Evolutionary conservation across 2,797 vertebrate species (phyloP).

Genomic region (Furcifer pardalis): DNA sequence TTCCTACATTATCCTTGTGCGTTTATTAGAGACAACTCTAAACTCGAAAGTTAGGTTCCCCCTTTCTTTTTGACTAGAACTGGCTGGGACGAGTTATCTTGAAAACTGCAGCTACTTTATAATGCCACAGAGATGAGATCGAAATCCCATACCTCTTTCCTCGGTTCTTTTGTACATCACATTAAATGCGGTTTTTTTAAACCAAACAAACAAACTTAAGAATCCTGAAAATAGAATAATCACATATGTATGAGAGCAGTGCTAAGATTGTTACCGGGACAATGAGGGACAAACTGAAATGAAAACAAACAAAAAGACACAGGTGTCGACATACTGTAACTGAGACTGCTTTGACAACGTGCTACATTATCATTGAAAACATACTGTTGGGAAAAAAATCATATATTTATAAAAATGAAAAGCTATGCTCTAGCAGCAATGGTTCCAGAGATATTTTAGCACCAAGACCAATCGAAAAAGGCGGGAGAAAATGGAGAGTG

Average conservation of each 20-base stretch:
- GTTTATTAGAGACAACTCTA: background rate
- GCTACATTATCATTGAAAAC: conserved; percentile 80
- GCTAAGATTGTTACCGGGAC: background rate
- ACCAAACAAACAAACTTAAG: no score
- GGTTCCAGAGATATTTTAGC: conserved; percentile 83
- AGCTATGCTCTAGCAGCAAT: conserved; percentile 83
- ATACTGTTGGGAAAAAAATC: conserved; percentile 80
- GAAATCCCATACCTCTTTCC: background rate
- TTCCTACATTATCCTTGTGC: background rate
- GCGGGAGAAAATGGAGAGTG: conserved; percentile 29
- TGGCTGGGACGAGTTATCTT: background rate
- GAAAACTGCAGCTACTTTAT: background rate
- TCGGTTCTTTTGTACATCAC: background rate
- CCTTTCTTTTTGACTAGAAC: background rate
- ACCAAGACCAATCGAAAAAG: conserved; percentile 74
- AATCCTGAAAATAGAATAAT: background rate
- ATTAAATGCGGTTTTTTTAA: background rate
- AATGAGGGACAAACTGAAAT: background rate
- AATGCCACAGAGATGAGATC: background rate
- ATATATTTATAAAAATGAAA: conserved; percentile 80
- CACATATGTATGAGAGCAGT: background rate
- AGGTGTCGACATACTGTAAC: conserved; percentile 35
- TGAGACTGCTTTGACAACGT: conserved; percentile 74
- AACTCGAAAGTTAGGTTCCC: background rate
- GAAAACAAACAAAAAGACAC: background rate